Conservation (phyloP, 2,113 vertebrate species). For the Pheucticus melanocephalus region DNA sequence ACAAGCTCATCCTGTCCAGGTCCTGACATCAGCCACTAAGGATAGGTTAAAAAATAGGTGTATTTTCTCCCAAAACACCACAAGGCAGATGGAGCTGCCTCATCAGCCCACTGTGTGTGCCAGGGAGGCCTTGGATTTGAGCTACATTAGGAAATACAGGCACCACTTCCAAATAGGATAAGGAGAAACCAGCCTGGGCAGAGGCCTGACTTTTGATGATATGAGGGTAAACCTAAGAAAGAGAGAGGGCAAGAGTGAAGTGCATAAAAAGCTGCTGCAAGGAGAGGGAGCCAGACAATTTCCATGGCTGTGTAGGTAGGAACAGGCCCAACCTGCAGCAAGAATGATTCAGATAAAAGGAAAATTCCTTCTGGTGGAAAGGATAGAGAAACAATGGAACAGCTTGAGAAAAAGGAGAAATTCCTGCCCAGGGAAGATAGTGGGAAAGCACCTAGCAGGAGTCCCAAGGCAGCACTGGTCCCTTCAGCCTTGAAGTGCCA, state of each 20-base stretch:
- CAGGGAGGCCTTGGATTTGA: neutral
- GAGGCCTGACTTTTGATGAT: neutral
- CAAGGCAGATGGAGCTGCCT: neutral
- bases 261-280: neutral
- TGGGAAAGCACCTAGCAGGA: neutral
- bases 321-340: neutral
- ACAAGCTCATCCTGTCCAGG: neutral
- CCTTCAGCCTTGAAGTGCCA: neutral
- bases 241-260: neutral
- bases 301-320: neutral
- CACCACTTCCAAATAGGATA: neutral
- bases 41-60: neutral
- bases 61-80: neutral
- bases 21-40: neutral
- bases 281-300: neutral
- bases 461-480: neutral
- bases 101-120: neutral
- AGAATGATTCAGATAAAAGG: neutral
- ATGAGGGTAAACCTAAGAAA: neutral
- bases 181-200: neutral
- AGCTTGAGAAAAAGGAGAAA: neutral
- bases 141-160: accelerated
- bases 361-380: neutral
- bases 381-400: neutral
- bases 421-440: neutral